Evolutionary conservation across 1,140 invertebrate genomes (phyloP).

Genomic region (Sarcophaga peregrina): DNA sequence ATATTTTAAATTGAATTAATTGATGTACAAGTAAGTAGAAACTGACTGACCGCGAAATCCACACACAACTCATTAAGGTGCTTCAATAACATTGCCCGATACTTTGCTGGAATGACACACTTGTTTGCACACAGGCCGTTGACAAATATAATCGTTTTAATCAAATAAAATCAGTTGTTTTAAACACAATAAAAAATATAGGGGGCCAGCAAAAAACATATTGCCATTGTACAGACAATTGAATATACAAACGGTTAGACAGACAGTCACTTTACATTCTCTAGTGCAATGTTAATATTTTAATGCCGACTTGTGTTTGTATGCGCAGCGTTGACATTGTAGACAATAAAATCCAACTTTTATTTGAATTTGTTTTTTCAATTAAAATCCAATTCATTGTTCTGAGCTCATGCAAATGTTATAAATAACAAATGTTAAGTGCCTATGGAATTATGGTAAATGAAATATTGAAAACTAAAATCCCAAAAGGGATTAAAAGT

Average conservation of each 20-base stretch:
- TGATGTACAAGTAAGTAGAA: not conserved
- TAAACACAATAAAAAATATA: not conserved
- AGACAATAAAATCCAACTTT: too few species aligned
- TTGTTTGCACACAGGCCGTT: not conserved
- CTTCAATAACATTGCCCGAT: too few species aligned
- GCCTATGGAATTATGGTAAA: not conserved
- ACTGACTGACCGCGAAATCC: too few species aligned
- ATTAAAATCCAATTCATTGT: not conserved
- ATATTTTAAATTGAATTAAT: conserved; percentile 13
- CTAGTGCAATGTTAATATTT: conserved; percentile 1
- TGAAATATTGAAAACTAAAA: not conserved
- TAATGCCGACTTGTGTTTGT: not conserved
- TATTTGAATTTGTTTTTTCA: not conserved
- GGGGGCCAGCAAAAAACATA: too few species aligned
- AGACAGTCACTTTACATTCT: not conserved
- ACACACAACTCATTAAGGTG: too few species aligned
- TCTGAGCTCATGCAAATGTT: not conserved
- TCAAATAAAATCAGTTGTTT: too few species aligned
- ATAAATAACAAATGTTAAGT: not conserved
- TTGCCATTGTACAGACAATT: too few species aligned
- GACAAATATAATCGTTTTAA: not conserved
- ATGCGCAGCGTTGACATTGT: too few species aligned
- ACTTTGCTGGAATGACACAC: too few species aligned
- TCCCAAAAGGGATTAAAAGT: too few species aligned
- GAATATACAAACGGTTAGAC: too few species aligned